Evolutionary conservation across 2,797 vertebrate species (phyloP).

Genomic region (Holocentrus rufus): DNA sequence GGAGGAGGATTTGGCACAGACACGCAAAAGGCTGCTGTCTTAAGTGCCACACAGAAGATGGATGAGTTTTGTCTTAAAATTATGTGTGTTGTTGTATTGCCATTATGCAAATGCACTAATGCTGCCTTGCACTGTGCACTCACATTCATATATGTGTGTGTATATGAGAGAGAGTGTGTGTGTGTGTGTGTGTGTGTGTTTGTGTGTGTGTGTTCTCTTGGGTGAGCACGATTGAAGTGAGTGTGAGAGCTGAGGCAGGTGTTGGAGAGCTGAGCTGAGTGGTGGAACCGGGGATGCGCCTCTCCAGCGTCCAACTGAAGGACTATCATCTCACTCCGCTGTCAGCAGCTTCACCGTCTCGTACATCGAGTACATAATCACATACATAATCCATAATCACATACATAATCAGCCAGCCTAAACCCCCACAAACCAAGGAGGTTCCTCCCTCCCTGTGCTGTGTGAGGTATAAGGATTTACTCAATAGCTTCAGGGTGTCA

Average conservation of each 20-base stretch:
- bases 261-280: slow-evolving; percentile 22
- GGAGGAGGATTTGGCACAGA: neutral
- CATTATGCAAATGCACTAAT: too few relatives aligned
- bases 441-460: neutral
- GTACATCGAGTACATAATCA: slow-evolving; percentile 10
- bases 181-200: neutral
- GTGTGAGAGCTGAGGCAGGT: slow-evolving; percentile 37
- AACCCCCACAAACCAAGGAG: neutral
- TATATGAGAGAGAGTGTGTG: neutral
- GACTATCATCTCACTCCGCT: slow-evolving; percentile 47
- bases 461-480: too few relatives aligned
- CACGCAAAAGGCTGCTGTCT: neutral
- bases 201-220: neutral
- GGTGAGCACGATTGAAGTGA: neutral
- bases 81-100: neutral
- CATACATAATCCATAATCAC: too few relatives aligned
- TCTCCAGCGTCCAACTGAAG: slow-evolving; percentile 45
- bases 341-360: slow-evolving; percentile 31
- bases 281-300: slow-evolving; percentile 18
- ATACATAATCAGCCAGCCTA: slow-evolving; percentile 1
- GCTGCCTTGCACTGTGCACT: neutral
- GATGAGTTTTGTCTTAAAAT: neutral
- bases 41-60: neutral
- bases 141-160: too few relatives aligned
- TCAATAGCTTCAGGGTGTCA: too few relatives aligned